phyloP scores from a whole-genome alignment of 2,113 vertebrate species.

The Bubalus kerabau region DNA sequence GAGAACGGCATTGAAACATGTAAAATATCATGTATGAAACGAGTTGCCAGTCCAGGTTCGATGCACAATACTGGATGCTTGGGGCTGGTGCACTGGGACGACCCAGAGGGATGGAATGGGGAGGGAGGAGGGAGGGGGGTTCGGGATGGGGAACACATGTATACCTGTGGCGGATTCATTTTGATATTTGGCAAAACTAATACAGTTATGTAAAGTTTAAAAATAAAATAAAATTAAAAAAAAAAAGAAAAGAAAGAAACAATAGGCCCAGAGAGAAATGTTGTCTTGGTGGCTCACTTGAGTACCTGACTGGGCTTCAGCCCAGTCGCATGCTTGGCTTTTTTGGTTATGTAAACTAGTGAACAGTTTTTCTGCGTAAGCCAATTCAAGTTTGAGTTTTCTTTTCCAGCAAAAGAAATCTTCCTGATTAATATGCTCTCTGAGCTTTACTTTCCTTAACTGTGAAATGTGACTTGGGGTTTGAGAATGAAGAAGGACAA shows the following conservation, averaged over 20 bases:
- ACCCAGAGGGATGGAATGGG: no score
- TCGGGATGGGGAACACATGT: no score
- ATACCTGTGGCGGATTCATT: no score
- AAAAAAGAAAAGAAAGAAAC: neutral
- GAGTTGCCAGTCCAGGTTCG: no score
- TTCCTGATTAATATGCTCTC: neutral
- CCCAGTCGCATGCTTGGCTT: neutral
- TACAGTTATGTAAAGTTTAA: no score
- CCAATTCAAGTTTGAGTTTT: neutral
- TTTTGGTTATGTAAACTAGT: neutral
- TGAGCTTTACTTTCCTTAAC: neutral
- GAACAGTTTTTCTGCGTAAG: neutral
- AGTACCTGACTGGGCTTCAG: neutral
- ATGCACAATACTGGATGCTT: no score
- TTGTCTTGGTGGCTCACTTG: neutral
- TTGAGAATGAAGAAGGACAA: neutral
- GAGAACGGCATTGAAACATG: no score
- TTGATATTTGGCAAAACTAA: no score
- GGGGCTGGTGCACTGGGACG: no score
- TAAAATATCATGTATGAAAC: no score
- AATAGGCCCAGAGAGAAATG: neutral
- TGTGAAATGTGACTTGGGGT: neutral
- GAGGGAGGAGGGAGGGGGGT: no score
- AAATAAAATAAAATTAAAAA: no score
- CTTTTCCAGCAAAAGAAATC: neutral